Conservation (phyloP, 2,797 vertebrate genomes). For the Hemitrygon akajei region DNA sequence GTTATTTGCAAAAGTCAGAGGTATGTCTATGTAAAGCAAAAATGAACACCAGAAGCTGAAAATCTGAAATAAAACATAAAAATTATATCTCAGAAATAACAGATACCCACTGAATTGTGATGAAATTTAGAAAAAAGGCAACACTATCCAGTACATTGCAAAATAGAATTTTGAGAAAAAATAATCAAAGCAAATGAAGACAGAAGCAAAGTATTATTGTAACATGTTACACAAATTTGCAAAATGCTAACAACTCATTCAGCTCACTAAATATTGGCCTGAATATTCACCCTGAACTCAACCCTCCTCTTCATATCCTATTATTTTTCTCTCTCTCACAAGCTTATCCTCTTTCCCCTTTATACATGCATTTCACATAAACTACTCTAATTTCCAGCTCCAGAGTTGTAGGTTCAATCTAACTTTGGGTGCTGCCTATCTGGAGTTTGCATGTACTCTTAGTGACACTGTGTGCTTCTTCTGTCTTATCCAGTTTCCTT, state of each 20-base stretch:
- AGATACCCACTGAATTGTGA: not conserved
- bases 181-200: not conserved
- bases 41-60: no score
- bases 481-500: no score
- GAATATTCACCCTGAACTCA: not conserved
- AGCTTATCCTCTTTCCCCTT: not conserved
- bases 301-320: not conserved
- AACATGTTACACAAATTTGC: not conserved
- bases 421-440: no score
- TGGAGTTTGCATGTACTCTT: no score
- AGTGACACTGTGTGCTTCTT: no score
- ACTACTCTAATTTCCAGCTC: not conserved
- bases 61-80: no score
- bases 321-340: not conserved
- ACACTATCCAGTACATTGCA: not conserved
- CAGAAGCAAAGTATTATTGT: not conserved
- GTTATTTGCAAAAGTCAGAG: not conserved
- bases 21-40: no score
- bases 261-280: not conserved
- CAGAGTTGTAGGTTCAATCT: no score
- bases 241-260: not conserved
- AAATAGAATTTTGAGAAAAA: not conserved
- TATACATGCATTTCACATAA: not conserved
- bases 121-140: not conserved
- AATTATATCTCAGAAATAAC: no score